phyloP scores from a whole-genome alignment of 2,888 invertebrate species.

The Gerris lacustris region DNA sequence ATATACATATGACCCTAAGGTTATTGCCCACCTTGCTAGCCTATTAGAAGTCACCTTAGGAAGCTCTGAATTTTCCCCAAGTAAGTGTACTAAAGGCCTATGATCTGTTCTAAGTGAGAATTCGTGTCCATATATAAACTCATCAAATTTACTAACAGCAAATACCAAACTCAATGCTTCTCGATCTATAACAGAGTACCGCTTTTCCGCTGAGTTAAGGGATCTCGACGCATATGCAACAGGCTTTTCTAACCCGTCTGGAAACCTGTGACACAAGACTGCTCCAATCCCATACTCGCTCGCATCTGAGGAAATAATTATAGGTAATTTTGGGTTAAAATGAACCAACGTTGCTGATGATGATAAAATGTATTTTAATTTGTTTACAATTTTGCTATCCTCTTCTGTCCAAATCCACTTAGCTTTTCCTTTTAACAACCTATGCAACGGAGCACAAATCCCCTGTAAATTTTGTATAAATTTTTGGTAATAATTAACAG shows the following conservation, averaged over 20 bases:
- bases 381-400: constrained; percentile 7
- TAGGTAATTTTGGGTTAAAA: no score
- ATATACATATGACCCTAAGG: constrained; percentile 10
- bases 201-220: not conserved
- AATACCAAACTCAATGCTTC: not conserved
- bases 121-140: constrained; percentile 12
- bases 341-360: no score
- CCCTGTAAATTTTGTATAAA: constrained; percentile 9
- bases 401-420: constrained; percentile 8
- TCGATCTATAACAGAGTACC: no score
- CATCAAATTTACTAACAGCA: constrained; percentile 9
- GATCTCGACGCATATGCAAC: constrained; percentile 8
- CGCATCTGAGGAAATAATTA: constrained; percentile 5
- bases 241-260: constrained; percentile 15
- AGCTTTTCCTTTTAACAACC: constrained; percentile 3
- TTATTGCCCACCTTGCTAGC: constrained; percentile 12
- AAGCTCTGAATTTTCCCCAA: constrained; percentile 6
- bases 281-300: constrained; percentile 15
- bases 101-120: constrained; percentile 12
- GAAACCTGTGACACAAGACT: constrained; percentile 12
- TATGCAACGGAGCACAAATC: constrained; percentile 7
- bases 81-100: constrained; percentile 2
- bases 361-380: no score
- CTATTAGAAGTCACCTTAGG: constrained; percentile 11
- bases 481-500: constrained; percentile 10